These are phyloP conservation scores for Tiphia femorata DNA, from an alignment of 2,888 invertebrate genomes.

Conservation along the genomic window DNA sequence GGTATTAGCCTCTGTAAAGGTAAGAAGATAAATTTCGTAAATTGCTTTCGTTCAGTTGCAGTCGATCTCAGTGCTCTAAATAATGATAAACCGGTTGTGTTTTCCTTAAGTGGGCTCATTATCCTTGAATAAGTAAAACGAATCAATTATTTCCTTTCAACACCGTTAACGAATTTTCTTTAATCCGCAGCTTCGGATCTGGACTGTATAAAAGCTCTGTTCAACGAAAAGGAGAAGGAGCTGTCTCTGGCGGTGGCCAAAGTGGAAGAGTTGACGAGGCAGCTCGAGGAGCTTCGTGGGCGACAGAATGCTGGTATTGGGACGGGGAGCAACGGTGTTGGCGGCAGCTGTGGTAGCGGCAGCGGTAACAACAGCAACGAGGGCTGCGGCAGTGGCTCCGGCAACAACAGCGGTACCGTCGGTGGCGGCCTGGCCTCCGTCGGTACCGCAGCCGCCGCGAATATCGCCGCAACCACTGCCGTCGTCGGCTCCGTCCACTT, in stretches of 20 bases:
- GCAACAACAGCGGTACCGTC: constrained; percentile 36
- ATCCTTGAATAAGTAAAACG: too few relatives aligned
- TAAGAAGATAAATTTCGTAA: too few relatives aligned
- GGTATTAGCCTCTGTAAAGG: too few relatives aligned
- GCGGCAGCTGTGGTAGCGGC: constrained; percentile 47
- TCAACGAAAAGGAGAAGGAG: constrained; percentile 98
- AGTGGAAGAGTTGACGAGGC: constrained; percentile 95
- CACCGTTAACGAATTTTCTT: too few relatives aligned
- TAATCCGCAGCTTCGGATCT: constrained; percentile 86
- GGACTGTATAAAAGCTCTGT: constrained; percentile 94
- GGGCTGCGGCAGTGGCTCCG: constrained; percentile 27
- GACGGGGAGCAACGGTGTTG: constrained; percentile 45
- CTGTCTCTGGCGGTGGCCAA: constrained; percentile 96
- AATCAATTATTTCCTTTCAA: too few relatives aligned
- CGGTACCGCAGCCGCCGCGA: too few relatives aligned
- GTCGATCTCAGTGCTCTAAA: too few relatives aligned
- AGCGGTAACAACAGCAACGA: constrained; percentile 42
- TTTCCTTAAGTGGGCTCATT: too few relatives aligned
- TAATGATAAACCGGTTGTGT: too few relatives aligned
- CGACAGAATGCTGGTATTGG: constrained; percentile 70
- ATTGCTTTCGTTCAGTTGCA: too few relatives aligned
- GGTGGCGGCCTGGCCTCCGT: too few relatives aligned
- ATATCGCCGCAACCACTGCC: constrained; percentile 49
- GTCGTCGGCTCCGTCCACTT: too few relatives aligned
- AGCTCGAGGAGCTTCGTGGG: constrained; percentile 90